Evolutionary conservation across 2,797 vertebrate species (phyloP).

Genomic region (Eospalax fontanierii): DNA sequence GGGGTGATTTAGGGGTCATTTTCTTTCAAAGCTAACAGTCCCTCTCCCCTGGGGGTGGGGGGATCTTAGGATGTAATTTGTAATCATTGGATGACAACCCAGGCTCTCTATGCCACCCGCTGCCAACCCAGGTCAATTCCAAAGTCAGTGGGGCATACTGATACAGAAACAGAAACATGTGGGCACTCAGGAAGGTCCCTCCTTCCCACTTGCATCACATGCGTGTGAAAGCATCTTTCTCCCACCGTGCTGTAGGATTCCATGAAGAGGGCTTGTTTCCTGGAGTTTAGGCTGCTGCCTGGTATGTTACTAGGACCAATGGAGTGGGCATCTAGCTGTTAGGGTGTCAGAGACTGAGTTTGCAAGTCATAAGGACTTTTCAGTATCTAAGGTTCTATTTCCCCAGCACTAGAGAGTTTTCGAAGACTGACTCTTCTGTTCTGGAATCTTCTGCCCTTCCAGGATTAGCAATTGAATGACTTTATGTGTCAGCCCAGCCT

Average conservation of each 20-base stretch:
- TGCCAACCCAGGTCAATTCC: neutral
- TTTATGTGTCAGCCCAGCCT: neutral
- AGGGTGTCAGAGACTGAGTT: neutral
- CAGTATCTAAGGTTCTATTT: neutral
- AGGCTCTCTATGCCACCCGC: neutral
- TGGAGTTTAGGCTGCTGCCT: neutral
- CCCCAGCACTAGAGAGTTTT: neutral
- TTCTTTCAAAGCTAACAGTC: slow-evolving; percentile 41
- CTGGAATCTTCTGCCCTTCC: neutral
- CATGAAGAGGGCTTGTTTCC: too few relatives aligned
- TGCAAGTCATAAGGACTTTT: neutral
- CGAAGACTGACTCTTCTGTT: neutral
- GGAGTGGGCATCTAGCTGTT: neutral
- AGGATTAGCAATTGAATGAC: neutral
- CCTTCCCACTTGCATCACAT: neutral
- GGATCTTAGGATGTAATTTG: neutral
- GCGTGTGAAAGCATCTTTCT: fast-evolving
- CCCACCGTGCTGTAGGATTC: fast-evolving
- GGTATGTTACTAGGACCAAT: fast-evolving
- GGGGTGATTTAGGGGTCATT: slow-evolving; percentile 1
- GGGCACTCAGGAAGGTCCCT: fast-evolving
- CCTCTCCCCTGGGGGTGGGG: neutral
- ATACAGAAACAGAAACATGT: neutral
- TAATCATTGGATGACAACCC: neutral
- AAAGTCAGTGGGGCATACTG: neutral